Evolutionary conservation across 2,888 invertebrate species (phyloP), one percentile per base, ranked within the genome.

Genomic region (Enchytraeus crypticus): DNA sequence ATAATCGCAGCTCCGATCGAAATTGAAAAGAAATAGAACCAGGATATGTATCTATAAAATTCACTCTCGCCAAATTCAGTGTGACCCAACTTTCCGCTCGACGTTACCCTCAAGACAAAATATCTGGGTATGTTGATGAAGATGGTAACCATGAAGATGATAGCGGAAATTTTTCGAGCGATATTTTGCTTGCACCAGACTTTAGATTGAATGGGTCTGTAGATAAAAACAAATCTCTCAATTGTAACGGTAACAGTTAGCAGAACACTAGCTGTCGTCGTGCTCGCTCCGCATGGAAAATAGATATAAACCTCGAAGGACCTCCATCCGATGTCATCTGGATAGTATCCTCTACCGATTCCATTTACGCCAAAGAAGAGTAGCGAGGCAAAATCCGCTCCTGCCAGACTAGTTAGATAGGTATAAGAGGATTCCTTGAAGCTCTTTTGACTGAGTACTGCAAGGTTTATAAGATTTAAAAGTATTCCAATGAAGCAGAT

Each of bases 151-250:
- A 53, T n/a, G 55, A 53, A 59, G 33, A 65, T 27, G 21, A 51
- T 3, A 18, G 26, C 18, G 4, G 45, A 29, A 18, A 66, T 49
- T 21, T 53, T 32, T 2, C 59, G 21, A 14, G 65, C 66, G 29
- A 38, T 29, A 5, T 29, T 14, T 27, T 29, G 58, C 23, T 46
- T 59, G 53, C 66, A 65, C 61, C 60, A 65, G 32, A 33, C 5
- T 30, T 54, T 59, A 14, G 65, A 53, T 34, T 38, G 26, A 26
- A 56, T 29, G n/a, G 66, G 66, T 18, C 59, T 34, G 63, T 62
- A 66, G 45, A 66, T 58, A 55, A 66, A 66, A 47, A 63, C 45
- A 45, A 59, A 66, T 1, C 66, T 47, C 47, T 66, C 66, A 11
- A 61, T 34, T 18, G 63, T 64, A 23, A 66, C 66, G 8, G 60